These are phyloP conservation scores for Drosophila nikananu DNA, from an alignment of 1,140 invertebrate genomes.

Conservation along the genomic window DNA sequence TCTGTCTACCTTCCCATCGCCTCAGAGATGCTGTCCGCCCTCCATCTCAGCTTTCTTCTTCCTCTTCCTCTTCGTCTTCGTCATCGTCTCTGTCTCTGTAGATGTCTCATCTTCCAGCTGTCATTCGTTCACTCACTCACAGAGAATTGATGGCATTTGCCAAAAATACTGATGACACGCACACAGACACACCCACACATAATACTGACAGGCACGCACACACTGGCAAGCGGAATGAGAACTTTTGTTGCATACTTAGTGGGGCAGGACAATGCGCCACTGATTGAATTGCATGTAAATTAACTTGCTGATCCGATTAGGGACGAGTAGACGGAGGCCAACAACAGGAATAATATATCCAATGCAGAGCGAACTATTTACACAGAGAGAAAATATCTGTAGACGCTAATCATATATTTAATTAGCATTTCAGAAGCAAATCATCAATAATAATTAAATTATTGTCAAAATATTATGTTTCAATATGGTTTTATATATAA, in stretches of 20 bases:
- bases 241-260: conserved; percentile 65
- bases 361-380: conserved; percentile 32
- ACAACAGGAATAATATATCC: conserved; percentile 66
- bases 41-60: background rate
- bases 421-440: background rate
- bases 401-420: background rate
- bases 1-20: conserved; percentile 9
- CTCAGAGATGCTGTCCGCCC: background rate
- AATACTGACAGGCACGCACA: background rate
- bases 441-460: too few species aligned
- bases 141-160: conserved; percentile 55
- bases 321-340: conserved; percentile 41
- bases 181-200: background rate
- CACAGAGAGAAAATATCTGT: conserved; percentile 1
- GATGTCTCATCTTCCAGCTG: conserved; percentile 44
- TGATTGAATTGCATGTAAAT: conserved; percentile 83
- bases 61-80: background rate
- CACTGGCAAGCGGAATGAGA: background rate
- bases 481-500: background rate
- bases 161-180: conserved; percentile 58
- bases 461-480: background rate
- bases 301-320: conserved; percentile 81
- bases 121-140: conserved; percentile 40
- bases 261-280: conserved; percentile 66
- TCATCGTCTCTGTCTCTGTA: background rate